Evolutionary conservation across 2,888 invertebrate species (phyloP).

Genomic region (Stenichneumon culpator): DNA sequence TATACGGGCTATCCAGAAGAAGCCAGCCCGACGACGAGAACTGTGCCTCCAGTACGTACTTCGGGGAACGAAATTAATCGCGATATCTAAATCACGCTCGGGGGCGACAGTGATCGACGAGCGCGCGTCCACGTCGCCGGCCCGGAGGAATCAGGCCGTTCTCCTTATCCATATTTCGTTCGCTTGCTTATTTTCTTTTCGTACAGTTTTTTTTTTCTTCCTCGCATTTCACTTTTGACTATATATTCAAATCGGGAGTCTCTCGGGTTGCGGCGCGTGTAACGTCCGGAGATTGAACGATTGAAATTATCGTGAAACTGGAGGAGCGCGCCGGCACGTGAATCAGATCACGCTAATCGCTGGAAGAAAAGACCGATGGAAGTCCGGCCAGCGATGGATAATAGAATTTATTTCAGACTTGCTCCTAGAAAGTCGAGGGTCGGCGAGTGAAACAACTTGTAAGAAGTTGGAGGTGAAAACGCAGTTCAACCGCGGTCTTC

Average conservation of each 20-base stretch:
- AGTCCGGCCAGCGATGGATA: not conserved
- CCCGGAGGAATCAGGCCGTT: constrained; percentile 64
- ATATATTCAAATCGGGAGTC: constrained; percentile 70
- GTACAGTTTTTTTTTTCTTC: constrained; percentile 29
- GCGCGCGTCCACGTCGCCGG: constrained; percentile 64
- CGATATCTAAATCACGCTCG: constrained; percentile 77
- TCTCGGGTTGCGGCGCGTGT: constrained; percentile 30
- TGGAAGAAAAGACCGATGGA: not conserved
- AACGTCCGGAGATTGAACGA: constrained; percentile 67
- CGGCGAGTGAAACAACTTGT: not conserved
- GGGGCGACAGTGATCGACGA: constrained; percentile 76
- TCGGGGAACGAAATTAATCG: constrained; percentile 75
- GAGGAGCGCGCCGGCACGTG: constrained; percentile 16
- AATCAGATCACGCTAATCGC: constrained; percentile 22
- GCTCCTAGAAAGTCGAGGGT: not conserved
- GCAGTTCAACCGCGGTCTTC: not conserved
- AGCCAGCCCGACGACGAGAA: constrained; percentile 45
- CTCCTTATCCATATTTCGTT: constrained; percentile 64
- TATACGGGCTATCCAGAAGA: constrained; percentile 41
- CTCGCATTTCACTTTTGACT: constrained; percentile 71
- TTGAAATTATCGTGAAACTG: constrained; percentile 34
- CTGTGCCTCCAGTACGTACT: constrained; percentile 57
- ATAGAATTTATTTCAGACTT: not conserved
- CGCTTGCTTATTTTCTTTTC: constrained; percentile 26
- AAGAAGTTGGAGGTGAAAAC: not conserved